Evolutionary conservation across 1,140 invertebrate species (phyloP), one percentile per base, ranked within the genome.

Genomic region (Bombus ignitus): DNA sequence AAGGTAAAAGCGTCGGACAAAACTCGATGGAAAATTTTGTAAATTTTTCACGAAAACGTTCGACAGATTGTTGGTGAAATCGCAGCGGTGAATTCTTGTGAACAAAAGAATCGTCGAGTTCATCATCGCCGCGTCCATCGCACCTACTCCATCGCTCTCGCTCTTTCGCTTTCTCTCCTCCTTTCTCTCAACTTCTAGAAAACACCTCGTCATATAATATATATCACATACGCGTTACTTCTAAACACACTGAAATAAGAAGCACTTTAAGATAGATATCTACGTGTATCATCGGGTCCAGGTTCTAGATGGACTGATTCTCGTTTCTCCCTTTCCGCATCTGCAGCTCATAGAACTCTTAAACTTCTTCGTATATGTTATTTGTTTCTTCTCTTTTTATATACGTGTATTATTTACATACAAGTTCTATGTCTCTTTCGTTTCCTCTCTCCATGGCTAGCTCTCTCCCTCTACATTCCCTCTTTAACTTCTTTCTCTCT

Each of bases 201-300:
- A 94, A 93, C 90, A 92, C 94, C 91, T 94, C 89, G 89, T 93
- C 92, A 94, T 95, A 95, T 95, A 95, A 93, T 94, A 95, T 95
- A 95, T 95, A 95, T 95, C 94, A 95, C 95, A 95, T 95, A 95
- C 94, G 94, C 93, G 92, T 95, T 95, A 95, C 91, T 92, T 94
- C 94, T 95, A 95, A 95, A 95, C 94, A 95, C 94, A 95, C 94
- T 94, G 94, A 95, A 95, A 95, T 95, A 95, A 95, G 95, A 95
- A 95, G 95, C 95, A 95, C 95, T 95, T 95, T 95, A 95, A 95
- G 94, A 95, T 94, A 95, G 94, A 95, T 94, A 88, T 94, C 94
- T 94, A 95, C 93, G 91, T 94, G 93, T 91, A 94, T 89, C 94
- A 94, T 93, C 92, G 92, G 92, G 94, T 92, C 92, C 92, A 93